Evolutionary conservation across 2,797 vertebrate species (phyloP).

Genomic region (Melopsittacus undulatus): DNA sequence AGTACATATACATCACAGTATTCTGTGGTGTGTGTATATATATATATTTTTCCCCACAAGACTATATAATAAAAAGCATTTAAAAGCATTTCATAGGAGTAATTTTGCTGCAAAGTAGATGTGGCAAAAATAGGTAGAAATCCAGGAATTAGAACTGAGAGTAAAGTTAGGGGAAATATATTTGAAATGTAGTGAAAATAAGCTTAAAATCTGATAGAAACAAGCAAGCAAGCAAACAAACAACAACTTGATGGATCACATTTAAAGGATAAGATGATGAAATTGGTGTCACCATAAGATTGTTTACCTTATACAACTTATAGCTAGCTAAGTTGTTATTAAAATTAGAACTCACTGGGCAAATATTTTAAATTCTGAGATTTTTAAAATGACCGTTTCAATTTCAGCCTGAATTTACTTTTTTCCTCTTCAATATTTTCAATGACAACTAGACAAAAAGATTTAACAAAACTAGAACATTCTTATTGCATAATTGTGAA

Average conservation of each 20-base stretch:
- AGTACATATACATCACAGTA: rapidly evolving
- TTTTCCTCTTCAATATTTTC: not conserved
- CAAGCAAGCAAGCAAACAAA: not conserved
- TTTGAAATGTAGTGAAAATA: not conserved
- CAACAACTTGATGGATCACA: not conserved
- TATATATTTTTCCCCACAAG: not conserved
- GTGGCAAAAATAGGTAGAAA: not conserved
- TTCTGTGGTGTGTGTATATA: not conserved
- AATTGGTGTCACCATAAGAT: not conserved
- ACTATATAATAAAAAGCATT: not conserved
- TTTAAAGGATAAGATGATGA: not conserved
- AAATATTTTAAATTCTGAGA: not conserved
- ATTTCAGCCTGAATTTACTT: not conserved
- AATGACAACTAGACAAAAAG: rapidly evolving
- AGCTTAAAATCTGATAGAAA: not conserved
- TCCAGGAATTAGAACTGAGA: not conserved
- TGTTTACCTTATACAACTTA: not conserved
- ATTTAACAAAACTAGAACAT: not conserved
- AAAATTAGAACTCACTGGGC: not conserved
- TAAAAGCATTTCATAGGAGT: not conserved
- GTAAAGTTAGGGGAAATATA: not conserved
- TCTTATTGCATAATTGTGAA: not conserved
- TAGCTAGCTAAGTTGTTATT: not conserved
- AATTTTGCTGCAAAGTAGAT: not conserved
- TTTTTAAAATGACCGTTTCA: rapidly evolving